These are phyloP conservation scores for Pristionchus maxplancki DNA, from an alignment of 2,888 invertebrate species.

Conservation along the genomic window DNA sequence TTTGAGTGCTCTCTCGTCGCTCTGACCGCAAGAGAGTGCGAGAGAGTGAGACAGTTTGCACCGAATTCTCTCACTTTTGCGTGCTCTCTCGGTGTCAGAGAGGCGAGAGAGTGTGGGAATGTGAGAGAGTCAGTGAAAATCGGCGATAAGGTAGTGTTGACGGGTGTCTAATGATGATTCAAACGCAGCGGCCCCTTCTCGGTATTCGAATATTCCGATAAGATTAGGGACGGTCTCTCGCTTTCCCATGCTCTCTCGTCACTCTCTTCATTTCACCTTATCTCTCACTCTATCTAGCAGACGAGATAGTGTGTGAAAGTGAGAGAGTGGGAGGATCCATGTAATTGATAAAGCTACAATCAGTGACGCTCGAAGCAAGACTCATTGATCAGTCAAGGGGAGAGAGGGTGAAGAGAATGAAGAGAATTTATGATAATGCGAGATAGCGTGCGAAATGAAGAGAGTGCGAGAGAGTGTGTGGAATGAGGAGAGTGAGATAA, in stretches of 20 bases:
- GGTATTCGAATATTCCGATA: neutral
- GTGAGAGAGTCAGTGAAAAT: neutral
- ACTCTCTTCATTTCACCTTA: neutral
- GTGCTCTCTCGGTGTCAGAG: neutral
- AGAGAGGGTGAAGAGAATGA: neutral
- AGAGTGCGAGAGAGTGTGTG: neutral
- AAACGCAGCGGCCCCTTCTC: neutral
- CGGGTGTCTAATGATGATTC: constrained; percentile 39
- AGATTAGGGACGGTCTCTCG: neutral
- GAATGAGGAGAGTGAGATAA: neutral
- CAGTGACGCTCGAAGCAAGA: neutral
- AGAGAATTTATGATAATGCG: no score
- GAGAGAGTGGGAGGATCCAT: neutral
- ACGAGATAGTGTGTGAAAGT: neutral
- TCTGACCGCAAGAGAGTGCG: neutral
- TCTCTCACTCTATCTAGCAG: no score
- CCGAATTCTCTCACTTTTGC: neutral
- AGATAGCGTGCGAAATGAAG: no score
- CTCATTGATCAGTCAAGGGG: neutral
- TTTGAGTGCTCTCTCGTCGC: neutral
- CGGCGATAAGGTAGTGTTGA: neutral
- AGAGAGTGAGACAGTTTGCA: neutral
- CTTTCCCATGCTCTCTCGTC: neutral
- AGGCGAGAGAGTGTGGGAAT: neutral
- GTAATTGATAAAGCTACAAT: neutral